phyloP scores from a whole-genome alignment of 2,888 invertebrate genomes.

The Drosophila niveifrons region DNA sequence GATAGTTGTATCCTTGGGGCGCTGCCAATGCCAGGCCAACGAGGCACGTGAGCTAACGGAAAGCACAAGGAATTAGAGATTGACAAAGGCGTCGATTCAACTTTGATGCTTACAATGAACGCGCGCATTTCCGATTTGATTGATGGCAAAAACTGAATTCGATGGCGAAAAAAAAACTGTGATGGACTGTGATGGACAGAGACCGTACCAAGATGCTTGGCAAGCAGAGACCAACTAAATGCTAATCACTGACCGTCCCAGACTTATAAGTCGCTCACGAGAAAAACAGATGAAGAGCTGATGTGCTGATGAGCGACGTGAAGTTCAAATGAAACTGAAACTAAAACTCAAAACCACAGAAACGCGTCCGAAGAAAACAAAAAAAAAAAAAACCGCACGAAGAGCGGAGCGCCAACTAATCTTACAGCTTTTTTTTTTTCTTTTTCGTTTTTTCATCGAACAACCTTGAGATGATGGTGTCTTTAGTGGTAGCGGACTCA shows the following conservation, averaged over 20 bases:
- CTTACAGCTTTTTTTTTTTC: slow-evolving; percentile 18
- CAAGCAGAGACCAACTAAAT: slow-evolving; percentile 84
- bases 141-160: background rate
- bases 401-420: slow-evolving; percentile 37
- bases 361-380: slow-evolving; percentile 29
- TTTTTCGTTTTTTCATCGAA: slow-evolving; percentile 22
- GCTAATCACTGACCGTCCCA: slow-evolving; percentile 75
- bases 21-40: slow-evolving; percentile 71
- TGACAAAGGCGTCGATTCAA: background rate
- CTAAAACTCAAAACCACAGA: slow-evolving; percentile 47
- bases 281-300: slow-evolving; percentile 10
- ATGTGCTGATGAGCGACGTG: slow-evolving; percentile 27
- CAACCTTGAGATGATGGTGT: slow-evolving; percentile 63
- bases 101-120: slow-evolving; percentile 78
- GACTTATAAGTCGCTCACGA: slow-evolving; percentile 81
- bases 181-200: slow-evolving; percentile 1
- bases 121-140: slow-evolving; percentile 73
- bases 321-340: slow-evolving; percentile 57
- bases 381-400: slow-evolving; percentile 29
- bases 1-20: slow-evolving; percentile 83
- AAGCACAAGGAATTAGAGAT: slow-evolving; percentile 22
- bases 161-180: slow-evolving; percentile 8
- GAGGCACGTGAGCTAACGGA: slow-evolving; percentile 72
- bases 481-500: slow-evolving; percentile 35
- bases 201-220: slow-evolving; percentile 72